These are phyloP conservation scores for Meloidogyne floridensis DNA, from an alignment of 1,140 invertebrate genomes.

Conservation along the genomic window DNA sequence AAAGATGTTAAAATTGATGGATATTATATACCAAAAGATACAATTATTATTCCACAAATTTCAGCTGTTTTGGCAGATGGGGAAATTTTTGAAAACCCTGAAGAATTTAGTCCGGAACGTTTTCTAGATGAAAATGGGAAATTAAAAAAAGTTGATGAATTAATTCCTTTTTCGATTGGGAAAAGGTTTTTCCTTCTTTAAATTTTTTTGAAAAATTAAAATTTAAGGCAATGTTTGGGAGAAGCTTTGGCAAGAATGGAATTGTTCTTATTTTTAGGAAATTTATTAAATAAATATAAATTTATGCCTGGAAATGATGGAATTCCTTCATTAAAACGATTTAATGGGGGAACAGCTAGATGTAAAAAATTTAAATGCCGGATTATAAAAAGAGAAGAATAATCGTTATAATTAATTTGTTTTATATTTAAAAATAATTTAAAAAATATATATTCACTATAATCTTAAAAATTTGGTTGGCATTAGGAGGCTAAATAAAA, in stretches of 20 bases:
- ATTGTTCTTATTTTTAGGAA: constrained; percentile 43
- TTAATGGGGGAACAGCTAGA: not conserved
- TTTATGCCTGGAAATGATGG: constrained; percentile 29
- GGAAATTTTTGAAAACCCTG: constrained; percentile 34
- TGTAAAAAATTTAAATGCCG: not conserved
- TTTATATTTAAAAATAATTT: no score
- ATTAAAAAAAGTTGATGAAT: constrained; percentile 35
- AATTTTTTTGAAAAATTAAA: not conserved
- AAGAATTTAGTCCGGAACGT: constrained; percentile 36
- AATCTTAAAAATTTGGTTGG: no score
- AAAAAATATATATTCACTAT: no score
- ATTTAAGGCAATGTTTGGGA: constrained; percentile 34
- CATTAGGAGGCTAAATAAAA: no score
- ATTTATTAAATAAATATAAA: constrained; percentile 45
- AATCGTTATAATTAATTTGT: no score
- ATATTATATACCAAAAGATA: not conserved
- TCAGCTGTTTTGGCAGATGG: not conserved
- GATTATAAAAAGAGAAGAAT: not conserved
- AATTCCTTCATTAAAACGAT: not conserved
- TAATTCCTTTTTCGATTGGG: constrained; percentile 40
- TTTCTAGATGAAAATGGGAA: constrained; percentile 42
- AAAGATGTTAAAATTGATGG: constrained; percentile 9
- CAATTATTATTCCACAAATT: constrained; percentile 15
- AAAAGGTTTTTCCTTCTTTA: constrained; percentile 18
- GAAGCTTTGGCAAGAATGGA: constrained; percentile 45